A percentile compares a stretch with the other conserved stretches of the same genome.
Evolutionary conservation across 2,797 vertebrate species (phyloP).

Genomic region (Hippocampus kuda): DNA sequence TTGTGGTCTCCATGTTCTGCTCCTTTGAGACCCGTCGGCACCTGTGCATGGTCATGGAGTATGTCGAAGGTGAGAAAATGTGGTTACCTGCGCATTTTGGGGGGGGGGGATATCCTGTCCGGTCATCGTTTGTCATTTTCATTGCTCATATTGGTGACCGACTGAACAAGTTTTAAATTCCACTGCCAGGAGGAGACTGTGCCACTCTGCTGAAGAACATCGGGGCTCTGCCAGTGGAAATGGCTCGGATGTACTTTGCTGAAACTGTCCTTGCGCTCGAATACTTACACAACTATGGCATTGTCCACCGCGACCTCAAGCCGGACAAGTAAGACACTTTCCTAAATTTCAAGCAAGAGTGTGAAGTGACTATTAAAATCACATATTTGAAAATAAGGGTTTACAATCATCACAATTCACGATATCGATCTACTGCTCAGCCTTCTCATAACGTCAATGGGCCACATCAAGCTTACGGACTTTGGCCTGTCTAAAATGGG

Average conservation of each 20-base stretch:
- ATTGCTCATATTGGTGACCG: background rate
- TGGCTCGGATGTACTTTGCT: conserved; percentile 87
- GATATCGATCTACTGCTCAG: conserved; percentile 44
- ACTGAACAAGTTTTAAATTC: conserved; percentile 9
- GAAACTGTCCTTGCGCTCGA: conserved; percentile 83
- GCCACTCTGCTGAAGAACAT: conserved; percentile 87
- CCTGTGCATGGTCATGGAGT: conserved; percentile 95
- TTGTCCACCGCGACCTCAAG: conserved; percentile 85
- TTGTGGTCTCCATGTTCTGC: conserved; percentile 93
- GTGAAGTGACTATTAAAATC: no score
- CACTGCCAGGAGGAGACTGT: conserved; percentile 77
- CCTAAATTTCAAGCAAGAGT: background rate
- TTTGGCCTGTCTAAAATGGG: conserved; percentile 89
- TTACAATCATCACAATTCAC: background rate
- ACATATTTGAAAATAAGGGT: no score
- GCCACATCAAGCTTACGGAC: conserved; percentile 86
- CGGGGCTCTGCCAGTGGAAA: conserved; percentile 79
- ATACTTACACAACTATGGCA: conserved; percentile 86
- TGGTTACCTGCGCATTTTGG: no score
- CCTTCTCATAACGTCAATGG: conserved; percentile 87
- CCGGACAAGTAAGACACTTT: conserved; percentile 77
- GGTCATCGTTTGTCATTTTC: no score
- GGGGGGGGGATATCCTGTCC: background rate
- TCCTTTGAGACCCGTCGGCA: conserved; percentile 87
- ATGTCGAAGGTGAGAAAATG: conserved; percentile 77